Evolutionary conservation across 1,140 invertebrate genomes (phyloP).

Genomic region (Monomorium pharaonis): DNA sequence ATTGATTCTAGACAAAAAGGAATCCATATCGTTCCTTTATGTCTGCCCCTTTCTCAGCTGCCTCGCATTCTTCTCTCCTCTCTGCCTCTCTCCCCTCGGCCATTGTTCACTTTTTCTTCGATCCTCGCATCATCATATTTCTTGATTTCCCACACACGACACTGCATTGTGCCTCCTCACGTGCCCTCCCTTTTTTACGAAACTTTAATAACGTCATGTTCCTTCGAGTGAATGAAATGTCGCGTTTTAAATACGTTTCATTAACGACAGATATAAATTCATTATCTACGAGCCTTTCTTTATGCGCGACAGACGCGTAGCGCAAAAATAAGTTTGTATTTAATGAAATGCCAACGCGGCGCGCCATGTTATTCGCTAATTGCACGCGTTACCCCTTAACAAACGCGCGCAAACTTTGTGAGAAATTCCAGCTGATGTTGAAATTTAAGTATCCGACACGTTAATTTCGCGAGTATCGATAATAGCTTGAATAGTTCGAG

Average conservation of each 20-base stretch:
- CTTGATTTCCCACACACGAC: not conserved
- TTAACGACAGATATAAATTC: not conserved
- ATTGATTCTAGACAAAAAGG: not conserved
- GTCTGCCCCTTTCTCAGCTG: not conserved
- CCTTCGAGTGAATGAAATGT: not conserved
- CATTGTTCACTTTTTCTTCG: not conserved
- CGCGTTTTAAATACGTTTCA: not conserved
- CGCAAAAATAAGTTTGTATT: not conserved
- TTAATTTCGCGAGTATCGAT: conserved; percentile 24
- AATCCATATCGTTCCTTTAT: not conserved
- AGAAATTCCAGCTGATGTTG: not conserved
- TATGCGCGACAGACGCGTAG: not conserved
- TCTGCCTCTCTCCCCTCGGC: not conserved
- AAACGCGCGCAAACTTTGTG: not conserved
- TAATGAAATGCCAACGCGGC: conserved; percentile 15
- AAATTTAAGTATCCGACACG: conserved; percentile 6
- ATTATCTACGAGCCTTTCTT: not conserved
- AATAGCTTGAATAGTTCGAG: not conserved
- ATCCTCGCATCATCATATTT: not conserved
- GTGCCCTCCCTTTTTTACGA: conserved; percentile 6
- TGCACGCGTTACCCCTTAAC: conserved; percentile 12
- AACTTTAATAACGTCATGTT: not conserved
- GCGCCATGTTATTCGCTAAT: conserved; percentile 19
- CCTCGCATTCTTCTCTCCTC: not conserved
- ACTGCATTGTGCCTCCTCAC: not conserved